Evolutionary conservation across 2,797 vertebrate genomes (phyloP).

Genomic region (Danio aesculapii): DNA sequence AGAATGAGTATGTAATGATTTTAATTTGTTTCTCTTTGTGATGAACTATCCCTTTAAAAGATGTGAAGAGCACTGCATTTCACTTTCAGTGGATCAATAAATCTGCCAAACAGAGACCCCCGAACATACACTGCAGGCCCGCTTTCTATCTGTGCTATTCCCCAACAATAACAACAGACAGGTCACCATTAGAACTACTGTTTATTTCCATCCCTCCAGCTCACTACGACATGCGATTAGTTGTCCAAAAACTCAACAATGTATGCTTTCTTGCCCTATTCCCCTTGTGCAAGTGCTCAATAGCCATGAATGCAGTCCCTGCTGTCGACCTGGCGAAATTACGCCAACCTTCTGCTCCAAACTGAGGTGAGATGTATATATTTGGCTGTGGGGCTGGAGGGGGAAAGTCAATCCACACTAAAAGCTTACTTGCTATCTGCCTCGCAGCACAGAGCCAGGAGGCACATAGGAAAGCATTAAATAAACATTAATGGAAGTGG

Average conservation of each 20-base stretch:
- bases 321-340: neutral
- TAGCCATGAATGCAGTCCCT: neutral
- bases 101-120: neutral
- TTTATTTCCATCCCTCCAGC: neutral
- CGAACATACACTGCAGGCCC: neutral
- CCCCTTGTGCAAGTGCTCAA: neutral
- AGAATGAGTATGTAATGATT: neutral
- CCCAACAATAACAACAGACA: neutral
- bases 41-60: neutral
- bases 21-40: neutral
- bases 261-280: neutral
- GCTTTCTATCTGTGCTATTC: neutral
- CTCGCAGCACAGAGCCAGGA: constrained; percentile 72
- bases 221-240: constrained; percentile 9
- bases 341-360: neutral
- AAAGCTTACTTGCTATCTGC: constrained; percentile 76
- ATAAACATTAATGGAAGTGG: constrained; percentile 86
- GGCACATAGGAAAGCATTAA: constrained; percentile 80
- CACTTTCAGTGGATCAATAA: constrained; percentile 11
- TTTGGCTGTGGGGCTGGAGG: constrained; percentile 71
- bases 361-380: constrained; percentile 69
- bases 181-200: neutral
- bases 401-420: constrained; percentile 73
- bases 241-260: neutral
- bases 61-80: neutral